Evolutionary conservation across 2,888 invertebrate genomes (phyloP).

Genomic region (Pecten maximus): DNA sequence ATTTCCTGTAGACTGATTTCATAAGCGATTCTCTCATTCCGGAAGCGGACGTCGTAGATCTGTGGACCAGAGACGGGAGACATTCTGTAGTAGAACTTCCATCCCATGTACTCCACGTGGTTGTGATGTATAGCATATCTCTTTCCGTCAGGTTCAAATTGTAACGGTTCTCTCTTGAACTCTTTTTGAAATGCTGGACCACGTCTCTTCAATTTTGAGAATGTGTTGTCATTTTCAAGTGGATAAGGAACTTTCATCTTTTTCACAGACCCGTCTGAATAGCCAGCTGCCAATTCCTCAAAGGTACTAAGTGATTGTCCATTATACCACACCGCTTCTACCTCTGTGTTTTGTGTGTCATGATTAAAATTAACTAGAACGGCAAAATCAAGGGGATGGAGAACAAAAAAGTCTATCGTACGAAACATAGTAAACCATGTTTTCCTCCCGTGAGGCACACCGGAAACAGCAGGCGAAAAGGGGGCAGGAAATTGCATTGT

Average conservation of each 20-base stretch:
- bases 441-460: conserved; percentile 57
- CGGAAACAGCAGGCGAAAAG: conserved; percentile 59
- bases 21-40: conserved; percentile 74
- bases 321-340: conserved; percentile 67
- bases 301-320: conserved; percentile 61
- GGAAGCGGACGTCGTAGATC: conserved; percentile 71
- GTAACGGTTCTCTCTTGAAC: conserved; percentile 63
- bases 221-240: conserved; percentile 40
- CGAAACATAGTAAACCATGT: conserved; percentile 68
- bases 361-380: conserved; percentile 66
- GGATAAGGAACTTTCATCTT: background rate
- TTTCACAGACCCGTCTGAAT: background rate
- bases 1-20: conserved; percentile 77
- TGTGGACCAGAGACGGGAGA: conserved; percentile 71
- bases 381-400: conserved; percentile 72
- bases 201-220: conserved; percentile 56
- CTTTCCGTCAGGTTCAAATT: conserved; percentile 74
- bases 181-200: conserved; percentile 59
- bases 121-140: conserved; percentile 73
- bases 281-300: conserved; percentile 55
- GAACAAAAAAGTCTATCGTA: conserved; percentile 63
- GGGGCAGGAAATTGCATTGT: conserved; percentile 62
- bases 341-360: conserved; percentile 58
- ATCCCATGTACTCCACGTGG: conserved; percentile 73
- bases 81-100: conserved; percentile 76